Evolutionary conservation across 2,888 invertebrate species (phyloP).

Genomic region (Chrysomela aeneicollis): DNA sequence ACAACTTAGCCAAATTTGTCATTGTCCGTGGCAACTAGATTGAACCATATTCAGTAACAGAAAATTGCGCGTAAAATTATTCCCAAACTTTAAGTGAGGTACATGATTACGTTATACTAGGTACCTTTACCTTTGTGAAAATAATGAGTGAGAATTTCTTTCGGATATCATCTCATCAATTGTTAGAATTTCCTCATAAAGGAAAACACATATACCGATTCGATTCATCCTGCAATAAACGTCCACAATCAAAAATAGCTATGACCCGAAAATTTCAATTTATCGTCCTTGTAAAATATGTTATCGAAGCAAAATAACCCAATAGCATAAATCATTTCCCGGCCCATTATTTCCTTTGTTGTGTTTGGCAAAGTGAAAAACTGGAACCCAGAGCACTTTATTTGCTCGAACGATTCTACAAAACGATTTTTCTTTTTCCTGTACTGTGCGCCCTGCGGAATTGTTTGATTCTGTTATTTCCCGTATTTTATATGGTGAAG

Average conservation of each 20-base stretch:
- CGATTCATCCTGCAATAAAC: conserved; percentile 33
- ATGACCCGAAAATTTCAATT: conserved; percentile 42
- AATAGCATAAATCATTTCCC: conserved; percentile 46
- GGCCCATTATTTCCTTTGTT: conserved; percentile 41
- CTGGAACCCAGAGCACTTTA: conserved; percentile 36
- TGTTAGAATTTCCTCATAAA: not conserved
- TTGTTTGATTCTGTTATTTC: conserved; percentile 24
- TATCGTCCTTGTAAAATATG: conserved; percentile 48
- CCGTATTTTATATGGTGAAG: conserved; percentile 17
- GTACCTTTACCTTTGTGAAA: too few species aligned
- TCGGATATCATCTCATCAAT: too few species aligned
- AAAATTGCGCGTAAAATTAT: too few species aligned
- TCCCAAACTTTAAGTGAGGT: too few species aligned
- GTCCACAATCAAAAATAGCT: conserved; percentile 39
- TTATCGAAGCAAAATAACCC: conserved; percentile 47
- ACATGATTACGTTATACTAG: too few species aligned
- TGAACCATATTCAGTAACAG: too few species aligned
- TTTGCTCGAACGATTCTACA: conserved; percentile 31
- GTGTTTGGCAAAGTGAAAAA: conserved; percentile 39
- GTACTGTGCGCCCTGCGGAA: conserved; percentile 24
- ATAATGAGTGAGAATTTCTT: too few species aligned
- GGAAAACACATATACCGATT: not conserved
- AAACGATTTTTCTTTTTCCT: conserved; percentile 25
- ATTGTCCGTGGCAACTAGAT: too few species aligned
- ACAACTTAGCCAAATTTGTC: too few species aligned